Conservation (phyloP, 2,113 vertebrate species). For the Poeciliopsis prolifica region DNA sequence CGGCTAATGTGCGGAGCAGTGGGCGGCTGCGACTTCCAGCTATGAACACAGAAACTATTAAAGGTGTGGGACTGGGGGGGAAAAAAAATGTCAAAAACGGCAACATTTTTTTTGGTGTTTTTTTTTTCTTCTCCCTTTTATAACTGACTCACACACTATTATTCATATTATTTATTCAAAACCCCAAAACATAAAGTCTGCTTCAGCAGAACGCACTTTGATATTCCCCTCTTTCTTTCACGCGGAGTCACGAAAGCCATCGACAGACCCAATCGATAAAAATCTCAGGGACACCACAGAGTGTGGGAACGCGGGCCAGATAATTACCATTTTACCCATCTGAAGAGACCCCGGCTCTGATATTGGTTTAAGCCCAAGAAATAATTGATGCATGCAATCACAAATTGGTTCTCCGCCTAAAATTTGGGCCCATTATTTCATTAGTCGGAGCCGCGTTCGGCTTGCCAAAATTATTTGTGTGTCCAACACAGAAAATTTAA, state of each 20-base stretch:
- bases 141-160: slow-evolving; percentile 29
- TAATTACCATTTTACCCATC: slow-evolving; percentile 77
- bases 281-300: slow-evolving; percentile 64
- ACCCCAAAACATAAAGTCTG: slow-evolving; percentile 16
- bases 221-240: slow-evolving; percentile 24
- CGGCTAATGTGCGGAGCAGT: slow-evolving; percentile 45
- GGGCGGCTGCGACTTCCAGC: slow-evolving; percentile 48
- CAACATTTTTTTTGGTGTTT: not conserved
- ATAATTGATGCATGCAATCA: slow-evolving; percentile 85
- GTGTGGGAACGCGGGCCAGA: slow-evolving; percentile 60
- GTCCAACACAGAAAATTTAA: slow-evolving; percentile 80
- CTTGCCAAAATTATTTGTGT: slow-evolving; percentile 80
- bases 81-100: slow-evolving; percentile 14
- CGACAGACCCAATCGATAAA: slow-evolving; percentile 48
- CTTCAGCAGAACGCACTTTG: slow-evolving; percentile 7
- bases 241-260: slow-evolving; percentile 41
- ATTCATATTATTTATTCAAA: slow-evolving; percentile 22
- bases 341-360: slow-evolving; percentile 70
- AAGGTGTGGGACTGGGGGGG: slow-evolving; percentile 21
- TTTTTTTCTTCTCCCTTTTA: slow-evolving; percentile 8
- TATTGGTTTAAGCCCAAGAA: slow-evolving; percentile 80
- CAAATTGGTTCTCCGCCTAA: slow-evolving; percentile 83
- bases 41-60: slow-evolving; percentile 33
- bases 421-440: slow-evolving; percentile 82
- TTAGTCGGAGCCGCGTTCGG: slow-evolving; percentile 78